These are phyloP conservation scores for Sylvilagus floridanus DNA, from an alignment of 2,797 vertebrate genomes.

Conservation along the genomic window DNA sequence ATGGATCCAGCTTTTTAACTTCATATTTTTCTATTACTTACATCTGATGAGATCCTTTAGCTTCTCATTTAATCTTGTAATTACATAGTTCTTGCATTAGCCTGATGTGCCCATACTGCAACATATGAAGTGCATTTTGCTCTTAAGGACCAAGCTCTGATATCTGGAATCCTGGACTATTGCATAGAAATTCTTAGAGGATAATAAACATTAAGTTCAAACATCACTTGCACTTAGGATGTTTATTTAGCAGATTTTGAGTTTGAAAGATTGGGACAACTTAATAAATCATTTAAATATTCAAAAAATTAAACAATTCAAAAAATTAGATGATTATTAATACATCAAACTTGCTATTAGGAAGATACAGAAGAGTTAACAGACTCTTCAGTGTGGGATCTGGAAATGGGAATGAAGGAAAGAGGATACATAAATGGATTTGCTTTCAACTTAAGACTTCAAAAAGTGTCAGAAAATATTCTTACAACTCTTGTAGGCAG, in stretches of 20 bases:
- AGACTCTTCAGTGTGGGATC: not conserved
- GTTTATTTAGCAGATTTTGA: not conserved
- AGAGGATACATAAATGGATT: not conserved
- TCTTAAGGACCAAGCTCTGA: not conserved
- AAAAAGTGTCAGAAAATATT: not conserved
- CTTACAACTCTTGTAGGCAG: not conserved
- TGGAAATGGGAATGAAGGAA: not conserved
- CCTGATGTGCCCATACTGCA: not conserved
- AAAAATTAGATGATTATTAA: not conserved
- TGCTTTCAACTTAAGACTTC: not conserved
- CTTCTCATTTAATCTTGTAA: not conserved
- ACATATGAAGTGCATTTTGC: not conserved
- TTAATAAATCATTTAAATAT: constrained; percentile 17
- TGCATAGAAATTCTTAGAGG: not conserved
- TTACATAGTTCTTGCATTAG: not conserved
- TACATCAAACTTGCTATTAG: not conserved
- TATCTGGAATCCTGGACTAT: not conserved
- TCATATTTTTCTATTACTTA: constrained; percentile 19
- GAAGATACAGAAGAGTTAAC: not conserved
- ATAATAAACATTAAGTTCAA: not conserved
- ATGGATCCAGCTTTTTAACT: not conserved
- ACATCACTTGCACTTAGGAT: not conserved
- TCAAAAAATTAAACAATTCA: not conserved
- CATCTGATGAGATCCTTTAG: not conserved
- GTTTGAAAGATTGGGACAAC: not conserved